These are phyloP conservation scores for Charaxes varanes DNA, from an alignment of 1,140 invertebrate genomes.

Conservation along the genomic window DNA sequence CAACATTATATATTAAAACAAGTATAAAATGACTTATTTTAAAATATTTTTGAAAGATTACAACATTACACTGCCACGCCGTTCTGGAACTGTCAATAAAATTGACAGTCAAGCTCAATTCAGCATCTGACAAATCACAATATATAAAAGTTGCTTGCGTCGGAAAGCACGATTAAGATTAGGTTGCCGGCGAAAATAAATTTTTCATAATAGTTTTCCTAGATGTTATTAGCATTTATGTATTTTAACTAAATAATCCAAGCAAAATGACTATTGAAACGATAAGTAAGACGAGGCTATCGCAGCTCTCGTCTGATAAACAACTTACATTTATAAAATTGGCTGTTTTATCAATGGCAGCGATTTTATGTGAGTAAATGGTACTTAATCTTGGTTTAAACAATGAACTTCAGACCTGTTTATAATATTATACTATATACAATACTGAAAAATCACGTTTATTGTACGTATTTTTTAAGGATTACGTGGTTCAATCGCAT, in stretches of 20 bases:
- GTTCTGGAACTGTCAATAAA: slow-evolving; percentile 41
- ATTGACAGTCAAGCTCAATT: slow-evolving; percentile 24
- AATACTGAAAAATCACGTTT: too few relatives aligned
- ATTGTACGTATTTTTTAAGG: slow-evolving; percentile 4
- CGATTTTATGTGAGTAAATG: slow-evolving; percentile 90
- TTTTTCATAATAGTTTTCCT: slow-evolving; percentile 17
- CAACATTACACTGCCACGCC: slow-evolving; percentile 52
- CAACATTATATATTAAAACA: too few relatives aligned
- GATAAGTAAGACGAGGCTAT: slow-evolving; percentile 42
- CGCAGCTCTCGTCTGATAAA: slow-evolving; percentile 81
- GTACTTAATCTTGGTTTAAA: slow-evolving; percentile 1
- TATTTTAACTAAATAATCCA: slow-evolving; percentile 9
- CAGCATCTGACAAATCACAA: too few relatives aligned
- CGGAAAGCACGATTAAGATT: slow-evolving; percentile 24
- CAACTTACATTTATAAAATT: slow-evolving; percentile 96
- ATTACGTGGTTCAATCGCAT: slow-evolving; percentile 24
- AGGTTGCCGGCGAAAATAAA: slow-evolving; percentile 57
- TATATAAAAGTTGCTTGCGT: slow-evolving; percentile 30
- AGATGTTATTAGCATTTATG: slow-evolving; percentile 22
- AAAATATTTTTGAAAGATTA: not conserved
- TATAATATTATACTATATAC: too few relatives aligned
- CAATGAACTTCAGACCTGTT: too few relatives aligned
- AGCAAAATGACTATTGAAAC: slow-evolving; percentile 54
- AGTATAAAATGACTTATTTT: too few relatives aligned
- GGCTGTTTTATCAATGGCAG: slow-evolving; percentile 91